phyloP scores from a whole-genome alignment of 2,113 vertebrate genomes.

The Sapayoa aenigma region DNA sequence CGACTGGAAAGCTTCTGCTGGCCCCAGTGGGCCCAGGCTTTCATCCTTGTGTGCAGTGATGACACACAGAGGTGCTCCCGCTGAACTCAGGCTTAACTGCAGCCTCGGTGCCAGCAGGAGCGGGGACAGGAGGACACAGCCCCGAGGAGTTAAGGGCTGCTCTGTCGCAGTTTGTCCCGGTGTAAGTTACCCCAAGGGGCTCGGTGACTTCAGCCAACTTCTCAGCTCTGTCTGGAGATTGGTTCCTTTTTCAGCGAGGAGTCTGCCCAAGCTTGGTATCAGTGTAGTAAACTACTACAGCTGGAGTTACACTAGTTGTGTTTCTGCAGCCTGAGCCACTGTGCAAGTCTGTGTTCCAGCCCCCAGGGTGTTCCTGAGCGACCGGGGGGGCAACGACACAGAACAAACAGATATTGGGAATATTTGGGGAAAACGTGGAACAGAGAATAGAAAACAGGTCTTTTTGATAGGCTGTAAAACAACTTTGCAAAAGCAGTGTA shows the following conservation, averaged over 20 bases:
- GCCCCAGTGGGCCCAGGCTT: not conserved
- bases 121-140: too few relatives aligned
- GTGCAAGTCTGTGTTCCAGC: not conserved
- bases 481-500: not conserved
- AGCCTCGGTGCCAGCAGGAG: too few relatives aligned
- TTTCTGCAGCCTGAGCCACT: rapidly evolving
- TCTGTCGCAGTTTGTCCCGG: not conserved
- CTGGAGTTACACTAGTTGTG: not conserved
- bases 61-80: not conserved
- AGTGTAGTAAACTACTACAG: rapidly evolving
- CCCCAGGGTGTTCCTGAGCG: not conserved
- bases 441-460: not conserved
- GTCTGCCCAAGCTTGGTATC: not conserved
- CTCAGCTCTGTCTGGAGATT: not conserved
- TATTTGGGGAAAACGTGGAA: not conserved
- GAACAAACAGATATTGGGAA: not conserved
- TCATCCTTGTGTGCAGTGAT: not conserved
- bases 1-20: not conserved
- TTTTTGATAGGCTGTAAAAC: not conserved
- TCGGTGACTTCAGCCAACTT: not conserved
- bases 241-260: not conserved
- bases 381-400: not conserved
- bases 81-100: not conserved
- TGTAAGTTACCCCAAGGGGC: not conserved
- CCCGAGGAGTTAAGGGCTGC: not conserved